phyloP scores from a whole-genome alignment of 2,888 invertebrate species.

The Drepanosiphum platanoidis region DNA sequence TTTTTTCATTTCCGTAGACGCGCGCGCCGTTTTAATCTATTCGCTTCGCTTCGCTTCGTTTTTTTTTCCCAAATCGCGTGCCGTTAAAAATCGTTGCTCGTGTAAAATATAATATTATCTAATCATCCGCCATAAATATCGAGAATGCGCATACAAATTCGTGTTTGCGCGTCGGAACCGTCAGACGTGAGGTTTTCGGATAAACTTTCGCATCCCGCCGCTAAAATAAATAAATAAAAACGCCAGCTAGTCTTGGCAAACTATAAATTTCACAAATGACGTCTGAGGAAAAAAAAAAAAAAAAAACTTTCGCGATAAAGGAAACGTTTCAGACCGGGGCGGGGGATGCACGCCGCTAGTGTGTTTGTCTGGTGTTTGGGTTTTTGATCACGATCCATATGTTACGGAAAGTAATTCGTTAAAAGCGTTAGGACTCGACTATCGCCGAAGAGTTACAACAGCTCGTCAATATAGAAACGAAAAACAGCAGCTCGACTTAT shows the following conservation, averaged over 20 bases:
- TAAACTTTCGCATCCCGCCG: neutral
- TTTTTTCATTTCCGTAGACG: too few species aligned
- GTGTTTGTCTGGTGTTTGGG: neutral
- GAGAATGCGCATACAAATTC: too few species aligned
- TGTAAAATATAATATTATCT: too few species aligned
- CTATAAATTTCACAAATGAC: constrained; percentile 13
- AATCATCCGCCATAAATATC: too few species aligned
- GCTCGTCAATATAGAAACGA: neutral
- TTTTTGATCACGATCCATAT: constrained; percentile 19
- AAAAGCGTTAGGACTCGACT: constrained; percentile 10
- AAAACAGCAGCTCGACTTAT: too few species aligned
- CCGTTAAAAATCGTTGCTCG: too few species aligned
- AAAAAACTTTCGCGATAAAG: constrained; percentile 18
- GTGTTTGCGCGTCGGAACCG: too few species aligned
- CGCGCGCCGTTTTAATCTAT: too few species aligned
- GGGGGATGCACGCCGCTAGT: too few species aligned
- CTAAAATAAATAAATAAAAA: neutral
- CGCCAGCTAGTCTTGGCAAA: constrained; percentile 4
- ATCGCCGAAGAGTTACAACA: neutral
- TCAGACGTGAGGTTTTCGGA: neutral
- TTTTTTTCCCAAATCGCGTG: too few species aligned
- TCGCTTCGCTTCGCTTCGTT: too few species aligned
- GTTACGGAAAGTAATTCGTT: constrained; percentile 9
- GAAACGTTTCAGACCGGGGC: neutral
- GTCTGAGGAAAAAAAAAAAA: neutral